Conservation (phyloP, 2,888 invertebrate genomes). For the Ditula angustiorana region DNA sequence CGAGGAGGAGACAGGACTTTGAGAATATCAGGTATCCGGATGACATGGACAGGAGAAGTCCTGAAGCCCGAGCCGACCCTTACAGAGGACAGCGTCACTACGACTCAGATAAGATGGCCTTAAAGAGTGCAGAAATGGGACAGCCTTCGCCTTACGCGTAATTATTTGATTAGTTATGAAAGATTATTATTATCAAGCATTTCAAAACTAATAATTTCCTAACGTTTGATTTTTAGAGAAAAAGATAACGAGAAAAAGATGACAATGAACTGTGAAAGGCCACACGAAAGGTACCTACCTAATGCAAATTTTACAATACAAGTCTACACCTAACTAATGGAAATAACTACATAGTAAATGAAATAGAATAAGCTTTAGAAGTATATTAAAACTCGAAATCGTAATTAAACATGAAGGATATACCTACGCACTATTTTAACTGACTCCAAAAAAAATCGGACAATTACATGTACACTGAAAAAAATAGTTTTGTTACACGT, state of each 20-base stretch:
- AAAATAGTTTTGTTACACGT: no score
- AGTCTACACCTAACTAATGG: no score
- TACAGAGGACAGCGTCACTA: slow-evolving; percentile 60
- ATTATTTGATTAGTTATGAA: slow-evolving; percentile 32
- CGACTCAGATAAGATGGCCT: slow-evolving; percentile 61
- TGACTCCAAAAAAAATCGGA: no score
- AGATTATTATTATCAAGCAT: background rate
- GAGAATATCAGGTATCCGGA: slow-evolving; percentile 63
- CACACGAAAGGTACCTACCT: slow-evolving; percentile 66
- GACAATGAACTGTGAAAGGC: slow-evolving; percentile 70
- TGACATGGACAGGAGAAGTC: slow-evolving; percentile 56
- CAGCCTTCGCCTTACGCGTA: slow-evolving; percentile 50
- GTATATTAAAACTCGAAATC: no score
- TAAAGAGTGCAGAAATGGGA: slow-evolving; percentile 62
- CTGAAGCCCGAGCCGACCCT: slow-evolving; percentile 43
- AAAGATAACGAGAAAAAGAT: slow-evolving; percentile 68
- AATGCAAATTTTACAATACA: no score
- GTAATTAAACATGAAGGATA: no score
- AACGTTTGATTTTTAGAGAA: slow-evolving; percentile 56
- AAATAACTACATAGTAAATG: no score
- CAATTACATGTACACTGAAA: no score
- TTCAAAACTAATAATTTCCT: background rate
- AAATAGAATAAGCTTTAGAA: no score
- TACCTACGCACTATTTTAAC: no score
- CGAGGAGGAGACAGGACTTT: slow-evolving; percentile 60